These are phyloP conservation scores for Hydrozoanthus tunicans DNA, from an alignment of 64 coral and sea anemone genomes.

Conservation along the genomic window DNA sequence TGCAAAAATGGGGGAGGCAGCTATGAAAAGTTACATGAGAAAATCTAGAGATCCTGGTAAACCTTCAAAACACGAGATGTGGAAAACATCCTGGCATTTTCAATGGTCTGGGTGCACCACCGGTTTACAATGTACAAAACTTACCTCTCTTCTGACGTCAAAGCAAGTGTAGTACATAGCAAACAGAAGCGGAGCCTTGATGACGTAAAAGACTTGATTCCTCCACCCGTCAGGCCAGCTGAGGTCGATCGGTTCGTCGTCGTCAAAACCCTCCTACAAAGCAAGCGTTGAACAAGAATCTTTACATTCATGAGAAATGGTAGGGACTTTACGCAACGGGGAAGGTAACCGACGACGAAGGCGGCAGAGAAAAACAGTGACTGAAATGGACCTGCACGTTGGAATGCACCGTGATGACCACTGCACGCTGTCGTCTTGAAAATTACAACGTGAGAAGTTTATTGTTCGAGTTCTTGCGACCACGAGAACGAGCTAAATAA, in stretches of 20 bases:
- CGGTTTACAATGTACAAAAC: not conserved
- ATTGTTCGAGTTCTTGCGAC: too few species aligned
- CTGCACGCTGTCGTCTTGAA: too few species aligned
- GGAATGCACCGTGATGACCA: too few species aligned
- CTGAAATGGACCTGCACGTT: not conserved
- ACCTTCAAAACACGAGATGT: too few species aligned
- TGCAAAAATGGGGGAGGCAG: too few species aligned
- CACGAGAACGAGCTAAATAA: too few species aligned
- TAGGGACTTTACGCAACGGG: not conserved
- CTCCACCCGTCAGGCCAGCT: constrained; percentile 90
- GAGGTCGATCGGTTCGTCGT: constrained; percentile 77
- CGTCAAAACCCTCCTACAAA: constrained; percentile 42
- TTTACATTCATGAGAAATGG: not conserved
- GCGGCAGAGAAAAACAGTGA: not conserved
- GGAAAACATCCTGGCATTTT: too few species aligned
- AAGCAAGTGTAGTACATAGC: constrained; percentile 78
- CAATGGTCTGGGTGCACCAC: too few species aligned
- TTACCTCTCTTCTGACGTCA: constrained; percentile 90
- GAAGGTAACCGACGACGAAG: not conserved
- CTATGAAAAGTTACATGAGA: too few species aligned
- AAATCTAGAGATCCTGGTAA: too few species aligned
- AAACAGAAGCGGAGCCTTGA: constrained; percentile 83
- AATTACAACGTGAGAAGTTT: too few species aligned
- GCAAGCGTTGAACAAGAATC: not conserved
- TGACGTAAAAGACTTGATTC: constrained; percentile 74